phyloP scores from a whole-genome alignment of 2,888 invertebrate genomes.

The Choristoneura rosaceana region DNA sequence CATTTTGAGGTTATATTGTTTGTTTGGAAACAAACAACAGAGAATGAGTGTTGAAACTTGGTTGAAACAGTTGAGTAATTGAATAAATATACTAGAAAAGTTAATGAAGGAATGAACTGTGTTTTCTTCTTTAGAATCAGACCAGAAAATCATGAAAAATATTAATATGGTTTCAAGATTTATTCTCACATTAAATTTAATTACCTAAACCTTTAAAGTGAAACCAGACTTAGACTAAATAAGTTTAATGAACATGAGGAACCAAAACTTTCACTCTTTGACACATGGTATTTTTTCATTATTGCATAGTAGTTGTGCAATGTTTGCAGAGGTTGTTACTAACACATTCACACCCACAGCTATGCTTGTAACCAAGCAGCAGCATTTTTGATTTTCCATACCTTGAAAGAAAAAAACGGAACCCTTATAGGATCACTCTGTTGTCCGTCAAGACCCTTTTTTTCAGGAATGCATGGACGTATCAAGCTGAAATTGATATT shows the following conservation, averaged over 20 bases:
- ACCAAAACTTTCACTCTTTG: not conserved
- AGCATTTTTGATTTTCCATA: too few relatives aligned
- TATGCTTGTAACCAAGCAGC: too few relatives aligned
- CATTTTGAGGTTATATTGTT: constrained; percentile 40
- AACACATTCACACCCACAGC: too few relatives aligned
- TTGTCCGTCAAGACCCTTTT: too few relatives aligned
- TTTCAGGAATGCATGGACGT: too few relatives aligned
- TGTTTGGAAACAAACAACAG: constrained; percentile 5
- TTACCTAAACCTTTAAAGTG: not conserved
- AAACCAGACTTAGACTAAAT: not conserved
- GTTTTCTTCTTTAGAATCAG: not conserved
- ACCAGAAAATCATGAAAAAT: not conserved
- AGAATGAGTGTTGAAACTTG: not conserved
- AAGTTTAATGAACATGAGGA: not conserved
- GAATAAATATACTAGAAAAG: not conserved
- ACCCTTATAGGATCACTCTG: too few relatives aligned
- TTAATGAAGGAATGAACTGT: not conserved
- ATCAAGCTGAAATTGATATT: too few relatives aligned
- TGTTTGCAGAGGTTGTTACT: not conserved
- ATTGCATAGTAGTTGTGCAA: not conserved
- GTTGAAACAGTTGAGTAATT: not conserved
- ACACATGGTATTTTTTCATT: not conserved
- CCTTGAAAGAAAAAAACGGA: too few relatives aligned
- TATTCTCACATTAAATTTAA: not conserved
- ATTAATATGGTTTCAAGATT: not conserved